Conservation (phyloP, 2,113 vertebrate species). For the Euleptes europaea region DNA sequence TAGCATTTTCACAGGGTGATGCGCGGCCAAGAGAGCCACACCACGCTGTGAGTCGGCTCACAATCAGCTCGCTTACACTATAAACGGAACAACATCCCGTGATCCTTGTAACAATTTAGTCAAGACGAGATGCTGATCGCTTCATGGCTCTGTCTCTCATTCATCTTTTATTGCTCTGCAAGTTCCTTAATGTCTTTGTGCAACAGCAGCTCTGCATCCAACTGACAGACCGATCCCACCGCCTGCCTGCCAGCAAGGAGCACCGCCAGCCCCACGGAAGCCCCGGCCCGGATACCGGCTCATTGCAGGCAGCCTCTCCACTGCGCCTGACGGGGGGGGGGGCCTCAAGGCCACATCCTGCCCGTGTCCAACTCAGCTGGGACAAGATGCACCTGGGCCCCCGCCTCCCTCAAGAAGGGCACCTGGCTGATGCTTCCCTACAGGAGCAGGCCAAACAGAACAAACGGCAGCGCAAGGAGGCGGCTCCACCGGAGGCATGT, state of each 20-base stretch:
- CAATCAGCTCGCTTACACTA: conserved; percentile 34
- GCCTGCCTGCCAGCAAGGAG: background rate
- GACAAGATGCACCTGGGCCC: too few species aligned
- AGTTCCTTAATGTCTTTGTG: conserved; percentile 30
- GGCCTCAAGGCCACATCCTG: too few species aligned
- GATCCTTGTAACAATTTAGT: conserved; percentile 54
- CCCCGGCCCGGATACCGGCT: too few species aligned
- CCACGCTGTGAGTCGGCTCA: background rate
- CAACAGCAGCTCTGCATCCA: conserved; percentile 33
- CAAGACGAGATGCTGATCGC: conserved; percentile 49
- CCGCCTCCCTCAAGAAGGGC: too few species aligned
- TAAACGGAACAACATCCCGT: conserved; percentile 27
- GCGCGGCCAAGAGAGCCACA: conserved; percentile 4
- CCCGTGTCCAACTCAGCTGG: too few species aligned
- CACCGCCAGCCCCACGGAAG: background rate
- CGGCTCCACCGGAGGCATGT: too few species aligned
- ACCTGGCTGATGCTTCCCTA: too few species aligned
- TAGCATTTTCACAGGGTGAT: background rate
- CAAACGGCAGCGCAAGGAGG: too few species aligned
- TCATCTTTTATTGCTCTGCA: conserved; percentile 63
- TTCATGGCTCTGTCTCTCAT: conserved; percentile 63
- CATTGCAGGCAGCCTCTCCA: background rate
- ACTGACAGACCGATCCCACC: background rate
- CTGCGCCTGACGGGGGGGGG: too few species aligned
- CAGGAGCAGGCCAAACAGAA: too few species aligned